phyloP scores from a whole-genome alignment of 2,888 invertebrate species.

The Elegia similella region DNA sequence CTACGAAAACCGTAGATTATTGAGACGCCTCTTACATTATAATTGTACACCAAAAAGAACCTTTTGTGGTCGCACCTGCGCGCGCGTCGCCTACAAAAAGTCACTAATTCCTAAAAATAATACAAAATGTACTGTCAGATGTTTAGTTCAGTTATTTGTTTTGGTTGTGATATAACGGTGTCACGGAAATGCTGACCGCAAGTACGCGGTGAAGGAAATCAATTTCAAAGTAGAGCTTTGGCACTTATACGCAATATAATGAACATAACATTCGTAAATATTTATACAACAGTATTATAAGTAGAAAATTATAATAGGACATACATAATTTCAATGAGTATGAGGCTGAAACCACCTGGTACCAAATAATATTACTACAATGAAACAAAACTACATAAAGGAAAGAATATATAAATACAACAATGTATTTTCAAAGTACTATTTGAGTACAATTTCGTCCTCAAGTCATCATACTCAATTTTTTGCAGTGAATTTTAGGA shows the following conservation, averaged over 20 bases:
- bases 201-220: background rate
- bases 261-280: too few species aligned
- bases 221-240: background rate
- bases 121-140: background rate
- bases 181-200: slow-evolving; percentile 4
- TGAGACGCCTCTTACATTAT: slow-evolving; percentile 7
- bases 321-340: too few species aligned
- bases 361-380: too few species aligned
- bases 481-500: too few species aligned
- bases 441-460: too few species aligned
- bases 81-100: slow-evolving; percentile 10
- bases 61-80: slow-evolving; percentile 13
- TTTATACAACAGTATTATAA: too few species aligned
- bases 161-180: slow-evolving; percentile 5
- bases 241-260: background rate
- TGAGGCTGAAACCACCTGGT: too few species aligned
- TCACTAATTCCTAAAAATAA: slow-evolving; percentile 8
- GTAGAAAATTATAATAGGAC: too few species aligned
- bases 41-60: slow-evolving; percentile 7
- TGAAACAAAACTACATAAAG: too few species aligned
- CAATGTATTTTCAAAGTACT: too few species aligned
- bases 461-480: too few species aligned
- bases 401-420: too few species aligned
- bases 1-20: slow-evolving; percentile 4
- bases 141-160: slow-evolving; percentile 6